Percentiles rank a stretch among this genome's conserved stretches.
Evolutionary conservation across 2,888 invertebrate genomes (phyloP).

Genomic region (Drosophila melanosoma): DNA sequence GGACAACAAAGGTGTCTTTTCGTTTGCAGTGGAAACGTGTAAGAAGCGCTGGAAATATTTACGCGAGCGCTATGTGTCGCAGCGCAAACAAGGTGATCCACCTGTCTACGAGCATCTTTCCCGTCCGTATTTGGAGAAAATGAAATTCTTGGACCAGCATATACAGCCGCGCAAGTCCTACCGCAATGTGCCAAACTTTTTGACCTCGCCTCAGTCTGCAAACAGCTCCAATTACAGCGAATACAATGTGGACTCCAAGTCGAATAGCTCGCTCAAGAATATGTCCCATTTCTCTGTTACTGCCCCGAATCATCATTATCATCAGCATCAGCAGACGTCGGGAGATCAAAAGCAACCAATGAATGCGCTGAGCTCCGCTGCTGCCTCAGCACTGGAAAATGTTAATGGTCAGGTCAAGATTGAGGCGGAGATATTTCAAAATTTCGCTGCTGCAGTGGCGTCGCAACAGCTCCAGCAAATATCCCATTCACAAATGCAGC

Average conservation of each 20-base stretch:
- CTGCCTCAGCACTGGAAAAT: conserved; percentile 73
- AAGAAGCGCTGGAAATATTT: conserved; percentile 85
- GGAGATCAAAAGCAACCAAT: conserved; percentile 72
- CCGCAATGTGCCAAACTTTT: conserved; percentile 83
- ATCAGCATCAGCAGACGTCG: conserved; percentile 54
- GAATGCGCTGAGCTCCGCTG: conserved; percentile 76
- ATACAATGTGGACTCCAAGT: conserved; percentile 84
- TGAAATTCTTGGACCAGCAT: conserved; percentile 85
- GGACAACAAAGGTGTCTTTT: conserved; percentile 14
- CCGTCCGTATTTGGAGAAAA: conserved; percentile 85
- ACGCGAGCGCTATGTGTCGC: conserved; percentile 84
- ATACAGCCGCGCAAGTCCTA: conserved; percentile 85
- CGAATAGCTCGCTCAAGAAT: conserved; percentile 83
- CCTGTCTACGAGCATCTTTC: conserved; percentile 85
- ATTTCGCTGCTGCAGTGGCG: conserved; percentile 83
- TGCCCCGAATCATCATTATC: conserved; percentile 71
- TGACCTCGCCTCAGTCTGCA: conserved; percentile 83
- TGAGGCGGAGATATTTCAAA: conserved; percentile 83
- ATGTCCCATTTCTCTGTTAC: conserved; percentile 68
- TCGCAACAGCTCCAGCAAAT: conserved; percentile 82
- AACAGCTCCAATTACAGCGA: conserved; percentile 83
- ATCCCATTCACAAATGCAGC: conserved; percentile 77
- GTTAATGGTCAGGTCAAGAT: conserved; percentile 81
- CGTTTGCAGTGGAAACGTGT: conserved; percentile 83
- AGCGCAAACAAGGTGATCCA: conserved; percentile 84